Evolutionary conservation across 1,140 invertebrate genomes (phyloP), one percentile per base, ranked within the genome.

Genomic region (Bombus confusus): DNA sequence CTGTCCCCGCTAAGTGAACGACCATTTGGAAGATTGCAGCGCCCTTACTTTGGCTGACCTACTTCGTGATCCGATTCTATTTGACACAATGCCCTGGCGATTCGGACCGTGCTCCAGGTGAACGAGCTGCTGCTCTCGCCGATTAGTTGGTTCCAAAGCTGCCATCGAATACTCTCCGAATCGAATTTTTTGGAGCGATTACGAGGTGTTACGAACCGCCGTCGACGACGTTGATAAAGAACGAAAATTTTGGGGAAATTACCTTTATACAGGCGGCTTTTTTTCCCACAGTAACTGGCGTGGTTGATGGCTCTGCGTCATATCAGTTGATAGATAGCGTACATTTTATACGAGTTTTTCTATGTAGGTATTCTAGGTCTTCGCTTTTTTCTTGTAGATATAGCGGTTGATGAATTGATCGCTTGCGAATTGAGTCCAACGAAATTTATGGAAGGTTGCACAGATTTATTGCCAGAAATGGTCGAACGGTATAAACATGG

Each of bases 61-160:
- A 86, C 85, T 86, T 83, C 68, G 68, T 71, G 81, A 76, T 77
- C 74, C 79, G 79, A 80, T 81, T 80, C 59, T 69, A 57, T 81
- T 85, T 80, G 68, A 80, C 83, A 85, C 83, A 85, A 85, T 85
- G 77, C 78, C 66, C 31, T 18, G 76, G 12, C 76, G 76, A 79
- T 71, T 69, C 43, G 3, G 12, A 6, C 15, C 43, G 6, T 57
- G 52, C 52, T 52, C 59, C 76, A 31, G 57, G 52, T 72, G 76
- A 77, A 62, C 12, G 83, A 39, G n/a, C 43, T 41, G 9, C 28
- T n/a, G 37, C n/a, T n/a, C 25, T 79, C 52, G 76, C 22, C 77
- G 83, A 85, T 85, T 85, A 80, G 31, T 77, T 85, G 41, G 77
- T 83, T 71, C 25, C 47, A 77, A 66, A 43, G 43, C 39, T 39